phyloP scores from a whole-genome alignment of 1,140 invertebrate species.

The Cydia amplana region DNA sequence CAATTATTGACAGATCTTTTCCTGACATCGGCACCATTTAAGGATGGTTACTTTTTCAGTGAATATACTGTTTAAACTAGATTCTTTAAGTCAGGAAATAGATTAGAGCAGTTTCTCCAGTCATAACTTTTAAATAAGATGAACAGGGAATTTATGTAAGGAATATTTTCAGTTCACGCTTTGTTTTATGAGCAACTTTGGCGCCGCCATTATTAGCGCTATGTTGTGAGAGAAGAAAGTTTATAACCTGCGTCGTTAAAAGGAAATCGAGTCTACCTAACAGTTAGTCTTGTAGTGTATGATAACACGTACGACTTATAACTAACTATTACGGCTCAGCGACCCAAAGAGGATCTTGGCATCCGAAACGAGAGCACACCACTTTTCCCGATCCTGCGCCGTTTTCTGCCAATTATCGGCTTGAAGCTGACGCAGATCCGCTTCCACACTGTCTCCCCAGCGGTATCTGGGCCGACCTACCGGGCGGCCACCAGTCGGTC shows the following conservation, averaged over 20 bases:
- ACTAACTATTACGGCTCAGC: no score
- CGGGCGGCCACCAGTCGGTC: no score
- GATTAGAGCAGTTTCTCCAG: constrained; percentile 49
- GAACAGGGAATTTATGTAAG: constrained; percentile 48
- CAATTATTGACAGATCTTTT: no score
- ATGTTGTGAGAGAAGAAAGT: not conserved
- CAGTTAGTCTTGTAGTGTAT: not conserved
- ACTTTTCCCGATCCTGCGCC: no score
- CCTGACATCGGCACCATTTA: no score
- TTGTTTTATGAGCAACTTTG: constrained; percentile 5
- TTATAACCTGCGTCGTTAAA: not conserved
- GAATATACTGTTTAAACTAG: not conserved
- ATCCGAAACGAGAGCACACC: no score
- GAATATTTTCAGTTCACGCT: not conserved
- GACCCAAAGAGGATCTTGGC: no score
- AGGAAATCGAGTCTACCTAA: not conserved
- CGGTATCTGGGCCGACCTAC: no score
- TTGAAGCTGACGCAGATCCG: no score
- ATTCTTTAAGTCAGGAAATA: constrained; percentile 11
- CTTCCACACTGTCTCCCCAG: no score
- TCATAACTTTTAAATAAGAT: constrained; percentile 63
- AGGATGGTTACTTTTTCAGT: not conserved
- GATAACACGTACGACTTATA: no score
- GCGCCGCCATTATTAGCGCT: not conserved
- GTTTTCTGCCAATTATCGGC: no score